Evolutionary conservation across 2,888 invertebrate species (phyloP), one percentile per base, ranked within the genome.

Genomic region (Podotricha telesiphe): DNA sequence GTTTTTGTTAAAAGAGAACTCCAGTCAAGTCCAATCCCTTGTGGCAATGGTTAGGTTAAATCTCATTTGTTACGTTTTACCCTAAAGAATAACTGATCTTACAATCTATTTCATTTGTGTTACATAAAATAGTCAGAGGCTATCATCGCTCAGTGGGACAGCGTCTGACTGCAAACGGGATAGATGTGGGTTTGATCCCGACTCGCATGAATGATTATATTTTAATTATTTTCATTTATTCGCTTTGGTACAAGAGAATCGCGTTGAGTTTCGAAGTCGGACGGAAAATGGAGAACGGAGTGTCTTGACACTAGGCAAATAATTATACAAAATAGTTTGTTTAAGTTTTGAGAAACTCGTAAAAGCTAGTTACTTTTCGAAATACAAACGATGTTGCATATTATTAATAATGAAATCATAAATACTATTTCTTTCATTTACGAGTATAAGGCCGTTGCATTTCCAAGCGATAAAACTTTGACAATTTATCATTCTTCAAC

Each of bases 401-500:
- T 45, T 42, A 51, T 47, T 40, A 13, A 53, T 50, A 66, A 59
- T 61, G 34, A 40, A 19, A 19, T n/a, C 20, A 67, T 53, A 53
- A 67, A 61, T 69, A 61, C 61, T 65, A 71, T 68, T 62, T 51
- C 62, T 22, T 47, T 47, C 69, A 66, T 69, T 71, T 69, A n/a
- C n/a, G n/a, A n/a, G n/a, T n/a, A 45, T 53, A 69, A 59, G 42
- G 63, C 63, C 47, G 15, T 48, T 65, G 68, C 61, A 70, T 70
- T 70, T 68, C 50, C 66, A 64, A 45, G 22, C 70, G 66, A 68
- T 72, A 66, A 65, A 72, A 70, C 59, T 70, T 72, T 55, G 63
- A 70, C 68, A 66, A 68, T 70, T 70, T 64, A 70, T 72, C 72
- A 72, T 70, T 68, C 65, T 63, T 63, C 70, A 70, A 70, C 68